A percentile compares a stretch with the other conserved stretches of the same genome.
Evolutionary conservation across 2,888 invertebrate species (phyloP).

Genomic region (Leucoma salicis): DNA sequence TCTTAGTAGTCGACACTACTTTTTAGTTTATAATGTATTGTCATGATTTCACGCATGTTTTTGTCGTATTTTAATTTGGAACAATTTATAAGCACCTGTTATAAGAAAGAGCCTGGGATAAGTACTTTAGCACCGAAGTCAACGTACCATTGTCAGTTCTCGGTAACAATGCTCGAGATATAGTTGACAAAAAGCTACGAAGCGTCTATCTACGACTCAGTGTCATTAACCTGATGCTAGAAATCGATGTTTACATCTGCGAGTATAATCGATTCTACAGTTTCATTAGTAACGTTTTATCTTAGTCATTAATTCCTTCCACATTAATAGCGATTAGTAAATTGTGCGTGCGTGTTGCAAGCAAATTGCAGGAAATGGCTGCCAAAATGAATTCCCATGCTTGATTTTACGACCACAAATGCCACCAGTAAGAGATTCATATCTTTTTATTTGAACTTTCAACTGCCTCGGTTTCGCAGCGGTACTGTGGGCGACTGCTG

Average conservation of each 20-base stretch:
- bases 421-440: no score
- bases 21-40: no score
- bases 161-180: conserved; percentile 48
- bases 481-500: no score
- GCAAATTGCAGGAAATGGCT: no score
- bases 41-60: background rate
- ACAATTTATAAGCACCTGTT: background rate
- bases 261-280: conserved; percentile 41
- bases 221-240: conserved; percentile 58
- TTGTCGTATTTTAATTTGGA: background rate
- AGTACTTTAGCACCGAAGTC: conserved; percentile 35
- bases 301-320: conserved; percentile 28
- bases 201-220: conserved; percentile 26
- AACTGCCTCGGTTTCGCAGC: no score
- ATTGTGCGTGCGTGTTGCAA: conserved; percentile 27
- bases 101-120: conserved; percentile 4
- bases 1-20: no score
- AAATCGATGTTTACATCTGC: conserved; percentile 55
- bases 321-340: conserved; percentile 35
- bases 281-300: conserved; percentile 36
- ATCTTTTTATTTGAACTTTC: no score
- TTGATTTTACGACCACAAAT: no score
- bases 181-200: conserved; percentile 41
- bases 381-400: no score
- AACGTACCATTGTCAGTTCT: conserved; percentile 42